Conservation (phyloP, 2,113 vertebrate genomes). For the Odocoileus hemionus region DNA sequence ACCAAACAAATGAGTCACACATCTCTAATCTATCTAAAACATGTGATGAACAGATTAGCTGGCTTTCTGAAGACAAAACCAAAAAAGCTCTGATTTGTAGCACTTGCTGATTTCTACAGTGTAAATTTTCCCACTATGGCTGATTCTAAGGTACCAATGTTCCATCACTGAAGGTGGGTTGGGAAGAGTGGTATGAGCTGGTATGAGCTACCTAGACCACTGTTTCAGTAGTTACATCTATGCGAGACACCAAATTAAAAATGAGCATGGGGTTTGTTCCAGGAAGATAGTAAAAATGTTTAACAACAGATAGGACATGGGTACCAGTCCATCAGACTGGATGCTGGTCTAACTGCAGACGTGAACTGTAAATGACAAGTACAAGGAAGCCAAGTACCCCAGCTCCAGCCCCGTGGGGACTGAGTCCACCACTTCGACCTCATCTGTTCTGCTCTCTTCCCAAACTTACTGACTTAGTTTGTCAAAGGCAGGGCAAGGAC, state of each 20-base stretch:
- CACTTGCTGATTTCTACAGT: neutral
- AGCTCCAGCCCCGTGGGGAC: neutral
- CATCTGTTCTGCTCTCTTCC: neutral
- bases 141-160: neutral
- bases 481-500: slow-evolving; percentile 13
- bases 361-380: neutral
- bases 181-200: neutral
- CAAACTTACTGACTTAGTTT: neutral
- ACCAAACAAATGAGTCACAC: neutral
- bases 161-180: neutral
- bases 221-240: neutral
- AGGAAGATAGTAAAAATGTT: neutral
- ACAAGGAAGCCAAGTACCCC: neutral
- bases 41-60: neutral
- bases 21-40: neutral
- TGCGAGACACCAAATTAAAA: neutral
- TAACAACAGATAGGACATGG: neutral
- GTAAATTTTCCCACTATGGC: neutral
- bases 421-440: neutral
- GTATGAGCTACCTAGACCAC: neutral
- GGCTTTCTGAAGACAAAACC: neutral
- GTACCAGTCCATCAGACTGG: neutral
- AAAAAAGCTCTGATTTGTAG: neutral
- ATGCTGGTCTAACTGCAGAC: neutral
- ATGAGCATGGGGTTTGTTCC: neutral